Percentiles rank a stretch among this genome's conserved stretches.
Conservation (phyloP, 2,113 vertebrate species). For the Uropsilus gracilis region DNA sequence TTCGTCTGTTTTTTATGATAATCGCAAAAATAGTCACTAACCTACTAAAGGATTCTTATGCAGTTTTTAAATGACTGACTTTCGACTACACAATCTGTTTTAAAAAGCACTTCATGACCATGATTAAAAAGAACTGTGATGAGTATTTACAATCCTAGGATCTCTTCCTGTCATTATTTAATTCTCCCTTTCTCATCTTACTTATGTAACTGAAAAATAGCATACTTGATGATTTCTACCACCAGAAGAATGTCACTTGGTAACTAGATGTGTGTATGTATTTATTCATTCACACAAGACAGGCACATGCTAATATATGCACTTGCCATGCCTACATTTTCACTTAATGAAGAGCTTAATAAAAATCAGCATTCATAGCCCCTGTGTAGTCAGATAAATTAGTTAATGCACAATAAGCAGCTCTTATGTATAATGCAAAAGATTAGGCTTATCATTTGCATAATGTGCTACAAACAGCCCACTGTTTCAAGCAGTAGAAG, state of each 20-base stretch:
- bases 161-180: slow-evolving; percentile 64
- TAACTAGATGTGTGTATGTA: slow-evolving; percentile 35
- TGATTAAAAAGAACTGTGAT: not conserved
- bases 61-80: slow-evolving; percentile 1
- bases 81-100: not conserved
- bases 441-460: slow-evolving; percentile 87
- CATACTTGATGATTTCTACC: slow-evolving; percentile 58
- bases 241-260: slow-evolving; percentile 74
- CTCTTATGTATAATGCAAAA: slow-evolving; percentile 89
- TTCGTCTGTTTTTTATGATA: slow-evolving; percentile 47
- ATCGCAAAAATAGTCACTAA: slow-evolving; percentile 37
- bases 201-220: slow-evolving; percentile 57
- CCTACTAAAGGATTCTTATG: not conserved
- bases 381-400: slow-evolving; percentile 85
- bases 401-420: slow-evolving; percentile 86
- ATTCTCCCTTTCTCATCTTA: slow-evolving; percentile 48
- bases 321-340: slow-evolving; percentile 80
- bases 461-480: slow-evolving; percentile 86
- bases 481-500: slow-evolving; percentile 83
- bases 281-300: slow-evolving; percentile 65
- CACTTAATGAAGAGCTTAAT: slow-evolving; percentile 87
- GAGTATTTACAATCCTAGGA: slow-evolving; percentile 15
- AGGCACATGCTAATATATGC: slow-evolving; percentile 67
- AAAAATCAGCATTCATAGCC: slow-evolving; percentile 87
- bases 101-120: slow-evolving; percentile 50